These are phyloP conservation scores for Pegoplata infirma DNA, from an alignment of 2,888 invertebrate genomes.

Conservation along the genomic window DNA sequence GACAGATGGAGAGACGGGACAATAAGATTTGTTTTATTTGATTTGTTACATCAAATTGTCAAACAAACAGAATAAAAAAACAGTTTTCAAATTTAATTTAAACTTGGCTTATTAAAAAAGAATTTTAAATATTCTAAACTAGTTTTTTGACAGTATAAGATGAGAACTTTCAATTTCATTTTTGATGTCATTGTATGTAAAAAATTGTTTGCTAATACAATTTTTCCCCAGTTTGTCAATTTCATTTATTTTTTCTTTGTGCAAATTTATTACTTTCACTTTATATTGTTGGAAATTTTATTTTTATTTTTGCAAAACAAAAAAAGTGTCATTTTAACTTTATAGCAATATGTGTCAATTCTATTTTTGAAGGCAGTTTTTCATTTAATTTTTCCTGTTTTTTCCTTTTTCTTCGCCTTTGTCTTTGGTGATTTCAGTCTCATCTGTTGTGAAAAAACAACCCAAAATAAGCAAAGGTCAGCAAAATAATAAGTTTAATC, in stretches of 20 bases:
- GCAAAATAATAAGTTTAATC: slow-evolving; percentile 48
- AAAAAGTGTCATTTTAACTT: slow-evolving; percentile 53
- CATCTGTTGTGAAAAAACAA: slow-evolving; percentile 7
- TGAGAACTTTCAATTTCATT: slow-evolving; percentile 15
- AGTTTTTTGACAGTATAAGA: not conserved
- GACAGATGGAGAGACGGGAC: slow-evolving; percentile 3
- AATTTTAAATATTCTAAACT: not conserved
- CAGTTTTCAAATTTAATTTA: slow-evolving; percentile 3
- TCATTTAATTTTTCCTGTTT: not conserved
- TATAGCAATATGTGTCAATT: slow-evolving; percentile 52
- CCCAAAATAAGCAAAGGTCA: slow-evolving; percentile 53
- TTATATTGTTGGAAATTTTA: not conserved
- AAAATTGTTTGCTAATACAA: not conserved
- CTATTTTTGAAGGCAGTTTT: slow-evolving; percentile 14
- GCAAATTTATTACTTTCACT: slow-evolving; percentile 44
- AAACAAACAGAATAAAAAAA: not conserved
- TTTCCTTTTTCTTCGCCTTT: slow-evolving; percentile 9
- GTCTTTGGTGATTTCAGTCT: slow-evolving; percentile 24
- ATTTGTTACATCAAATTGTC: slow-evolving; percentile 44
- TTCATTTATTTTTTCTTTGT: slow-evolving; percentile 1
- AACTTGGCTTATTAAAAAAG: slow-evolving; percentile 7
- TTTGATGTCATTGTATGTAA: not conserved
- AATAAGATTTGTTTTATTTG: slow-evolving; percentile 19
- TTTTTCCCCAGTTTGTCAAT: slow-evolving; percentile 1
- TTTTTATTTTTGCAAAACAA: slow-evolving; percentile 38